Evolutionary conservation across 1,140 invertebrate genomes (phyloP).

Genomic region (Scaptomyza pallida): DNA sequence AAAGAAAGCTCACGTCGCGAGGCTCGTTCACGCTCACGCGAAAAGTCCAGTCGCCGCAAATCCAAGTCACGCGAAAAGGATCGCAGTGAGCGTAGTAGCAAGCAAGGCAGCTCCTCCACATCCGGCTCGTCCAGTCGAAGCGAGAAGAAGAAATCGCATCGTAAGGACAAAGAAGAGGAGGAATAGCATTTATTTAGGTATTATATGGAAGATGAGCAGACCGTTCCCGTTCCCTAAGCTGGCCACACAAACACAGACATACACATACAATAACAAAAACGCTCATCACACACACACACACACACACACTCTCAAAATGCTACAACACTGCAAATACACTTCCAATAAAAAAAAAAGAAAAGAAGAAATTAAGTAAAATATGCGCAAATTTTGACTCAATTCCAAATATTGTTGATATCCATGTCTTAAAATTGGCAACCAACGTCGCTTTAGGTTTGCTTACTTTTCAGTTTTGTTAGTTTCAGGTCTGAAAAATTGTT

Average conservation of each 20-base stretch:
- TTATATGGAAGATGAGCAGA: conserved; percentile 46
- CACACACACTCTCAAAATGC: conserved; percentile 10
- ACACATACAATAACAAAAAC: background rate
- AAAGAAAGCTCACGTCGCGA: conserved; percentile 85
- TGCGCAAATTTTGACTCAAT: conserved; percentile 4
- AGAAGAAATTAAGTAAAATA: conserved; percentile 15
- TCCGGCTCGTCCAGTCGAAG: conserved; percentile 72
- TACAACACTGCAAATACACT: conserved; percentile 36
- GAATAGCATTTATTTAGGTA: conserved; percentile 84
- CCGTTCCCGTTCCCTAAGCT: conserved; percentile 39
- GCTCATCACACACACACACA: too few relatives aligned
- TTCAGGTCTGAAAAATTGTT: too few relatives aligned
- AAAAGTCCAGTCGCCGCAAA: conserved; percentile 86
- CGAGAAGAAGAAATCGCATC: conserved; percentile 87
- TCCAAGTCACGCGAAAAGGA: conserved; percentile 87
- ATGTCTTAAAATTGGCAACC: too few relatives aligned
- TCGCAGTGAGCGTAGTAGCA: conserved; percentile 85
- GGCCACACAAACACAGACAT: conserved; percentile 17
- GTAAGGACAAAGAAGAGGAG: conserved; percentile 87
- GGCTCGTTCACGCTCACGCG: conserved; percentile 85
- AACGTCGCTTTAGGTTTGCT: too few relatives aligned
- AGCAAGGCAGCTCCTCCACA: conserved; percentile 50
- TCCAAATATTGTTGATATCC: background rate
- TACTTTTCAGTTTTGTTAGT: too few relatives aligned
- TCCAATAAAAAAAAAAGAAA: conserved; percentile 55